Conservation (phyloP, 2,888 invertebrate genomes). For the Odontomyia ornata region DNA sequence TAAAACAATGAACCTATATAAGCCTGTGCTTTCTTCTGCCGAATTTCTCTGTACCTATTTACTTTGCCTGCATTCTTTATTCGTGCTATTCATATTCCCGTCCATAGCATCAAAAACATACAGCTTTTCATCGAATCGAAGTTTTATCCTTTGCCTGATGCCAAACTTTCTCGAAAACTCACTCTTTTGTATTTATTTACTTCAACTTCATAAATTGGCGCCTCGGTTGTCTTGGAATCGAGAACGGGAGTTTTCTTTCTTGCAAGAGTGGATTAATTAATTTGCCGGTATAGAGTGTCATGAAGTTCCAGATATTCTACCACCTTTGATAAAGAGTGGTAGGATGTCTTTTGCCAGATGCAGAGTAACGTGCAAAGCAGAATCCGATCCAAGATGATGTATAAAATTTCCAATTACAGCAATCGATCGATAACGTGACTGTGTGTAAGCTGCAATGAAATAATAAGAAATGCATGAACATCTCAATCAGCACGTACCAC, state of each 20-base stretch:
- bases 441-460: background rate
- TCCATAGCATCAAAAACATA: background rate
- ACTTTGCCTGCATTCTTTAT: background rate
- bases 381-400: background rate
- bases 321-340: too few species aligned
- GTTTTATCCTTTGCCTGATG: background rate
- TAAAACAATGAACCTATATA: too few species aligned
- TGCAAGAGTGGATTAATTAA: background rate
- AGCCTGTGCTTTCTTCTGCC: too few species aligned
- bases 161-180: background rate
- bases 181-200: background rate
- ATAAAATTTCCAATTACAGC: slow-evolving; percentile 2
- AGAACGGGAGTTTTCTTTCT: background rate
- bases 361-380: background rate
- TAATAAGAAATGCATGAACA: background rate
- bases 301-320: too few species aligned
- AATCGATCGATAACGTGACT: background rate
- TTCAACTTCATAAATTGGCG: background rate
- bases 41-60: too few species aligned
- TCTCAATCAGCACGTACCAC: background rate
- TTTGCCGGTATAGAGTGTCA: background rate
- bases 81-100: background rate
- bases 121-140: background rate
- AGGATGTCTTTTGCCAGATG: background rate
- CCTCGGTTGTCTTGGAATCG: background rate